These are phyloP conservation scores for Tetrax tetrax DNA, from an alignment of 2,113 vertebrate genomes.

Conservation along the genomic window DNA sequence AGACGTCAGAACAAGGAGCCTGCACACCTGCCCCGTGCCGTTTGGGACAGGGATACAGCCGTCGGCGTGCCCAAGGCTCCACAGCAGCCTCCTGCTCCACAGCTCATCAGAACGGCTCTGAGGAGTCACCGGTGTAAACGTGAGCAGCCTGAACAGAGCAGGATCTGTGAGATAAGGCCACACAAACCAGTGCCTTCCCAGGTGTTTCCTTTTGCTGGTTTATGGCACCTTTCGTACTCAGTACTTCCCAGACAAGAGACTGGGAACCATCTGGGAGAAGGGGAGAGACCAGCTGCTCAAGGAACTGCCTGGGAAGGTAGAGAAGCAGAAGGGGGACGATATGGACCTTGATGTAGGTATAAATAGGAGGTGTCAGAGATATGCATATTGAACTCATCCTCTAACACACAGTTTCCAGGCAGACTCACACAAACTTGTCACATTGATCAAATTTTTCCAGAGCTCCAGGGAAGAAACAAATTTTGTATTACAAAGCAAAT, in stretches of 20 bases:
- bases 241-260: not conserved
- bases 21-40: not conserved
- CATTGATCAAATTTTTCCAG: not conserved
- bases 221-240: not conserved
- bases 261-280: not conserved
- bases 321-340: not conserved
- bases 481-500: no score
- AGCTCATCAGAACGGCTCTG: not conserved
- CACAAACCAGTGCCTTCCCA: not conserved
- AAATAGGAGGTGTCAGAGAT: conserved; percentile 9
- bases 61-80: fast-evolving
- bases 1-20: not conserved
- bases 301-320: not conserved
- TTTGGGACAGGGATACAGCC: not conserved
- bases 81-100: not conserved
- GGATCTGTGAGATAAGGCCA: not conserved
- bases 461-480: conserved; percentile 11
- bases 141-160: not conserved
- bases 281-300: not conserved
- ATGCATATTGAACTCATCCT: not conserved
- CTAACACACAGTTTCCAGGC: conserved; percentile 4
- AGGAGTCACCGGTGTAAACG: fast-evolving
- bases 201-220: not conserved
- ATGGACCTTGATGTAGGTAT: not conserved
- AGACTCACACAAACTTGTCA: conserved; percentile 1